Evolutionary conservation across 1,140 invertebrate species (phyloP).

Genomic region (Trichomalopsis sarcophagae): DNA sequence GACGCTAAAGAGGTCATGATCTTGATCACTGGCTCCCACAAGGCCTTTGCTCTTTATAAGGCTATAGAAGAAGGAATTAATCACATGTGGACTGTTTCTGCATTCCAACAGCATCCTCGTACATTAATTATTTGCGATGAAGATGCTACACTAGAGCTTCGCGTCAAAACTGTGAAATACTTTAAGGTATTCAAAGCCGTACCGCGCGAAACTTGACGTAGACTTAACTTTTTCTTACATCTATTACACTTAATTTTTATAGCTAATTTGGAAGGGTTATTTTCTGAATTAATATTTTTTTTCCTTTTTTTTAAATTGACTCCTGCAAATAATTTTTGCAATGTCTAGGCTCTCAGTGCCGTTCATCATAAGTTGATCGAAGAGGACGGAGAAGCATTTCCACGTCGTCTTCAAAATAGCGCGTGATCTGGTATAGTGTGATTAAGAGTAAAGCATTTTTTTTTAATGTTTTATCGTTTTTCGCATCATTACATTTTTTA

Average conservation of each 20-base stretch:
- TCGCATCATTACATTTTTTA: not conserved
- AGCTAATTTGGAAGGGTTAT: conserved; percentile 32
- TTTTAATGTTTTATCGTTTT: conserved; percentile 24
- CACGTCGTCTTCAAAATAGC: conserved; percentile 61
- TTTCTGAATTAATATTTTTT: conserved; percentile 43
- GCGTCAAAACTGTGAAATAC: conserved; percentile 99
- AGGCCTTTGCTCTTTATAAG: conserved; percentile 95
- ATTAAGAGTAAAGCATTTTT: conserved; percentile 41
- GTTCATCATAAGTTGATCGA: conserved; percentile 84
- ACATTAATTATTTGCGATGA: conserved; percentile 98
- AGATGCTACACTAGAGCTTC: conserved; percentile 96
- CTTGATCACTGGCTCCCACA: conserved; percentile 97
- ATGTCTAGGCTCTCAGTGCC: conserved; percentile 80
- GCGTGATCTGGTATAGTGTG: conserved; percentile 47
- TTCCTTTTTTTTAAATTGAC: conserved; percentile 43
- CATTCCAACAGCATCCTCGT: conserved; percentile 96
- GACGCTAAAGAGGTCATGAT: conserved; percentile 99
- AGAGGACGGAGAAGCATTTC: conserved; percentile 73
- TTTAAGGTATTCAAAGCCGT: conserved; percentile 86
- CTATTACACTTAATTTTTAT: conserved; percentile 30
- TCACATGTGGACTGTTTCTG: conserved; percentile 99
- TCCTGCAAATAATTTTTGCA: conserved; percentile 49
- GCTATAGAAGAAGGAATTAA: conserved; percentile 98
- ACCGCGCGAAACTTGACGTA: not conserved
- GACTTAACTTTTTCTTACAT: conserved; percentile 38